Base-by-base conservation (phyloP, 2,113 vertebrate species). In the Bos taurus region DNA sequence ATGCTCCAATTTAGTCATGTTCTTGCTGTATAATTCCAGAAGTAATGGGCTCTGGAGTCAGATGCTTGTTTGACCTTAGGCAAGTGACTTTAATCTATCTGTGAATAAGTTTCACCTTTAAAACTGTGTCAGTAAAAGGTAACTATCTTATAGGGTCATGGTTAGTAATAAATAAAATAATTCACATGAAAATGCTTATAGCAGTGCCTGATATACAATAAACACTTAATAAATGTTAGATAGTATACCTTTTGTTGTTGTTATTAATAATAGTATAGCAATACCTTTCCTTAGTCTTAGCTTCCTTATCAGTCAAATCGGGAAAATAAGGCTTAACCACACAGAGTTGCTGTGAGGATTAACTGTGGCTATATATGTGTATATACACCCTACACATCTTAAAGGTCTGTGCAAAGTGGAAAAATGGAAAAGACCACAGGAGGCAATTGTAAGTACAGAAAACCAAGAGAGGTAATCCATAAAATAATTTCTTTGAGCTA, bases 401-500 rank as follows among this genome's bases (percentile, higher is more conserved):
- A 97, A 96, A 93, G n/a, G 40, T 95, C 67, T 81, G 30, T 54
- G 48, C 50, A 84, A 94, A 94, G 78, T 86, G 7, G 23, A 74
- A 60, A 93, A 96, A 85, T 56, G 17, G 81, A 96, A 97, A 94
- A 33, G 78, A 85, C 88, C 40, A 91, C 57, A 90, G 40, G 19
- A 93, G 78, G 95, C 85, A 93, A 94, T 60, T 56, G 33, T 17
- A 93, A 92, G 74, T 50, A 94, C 21, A 97, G 91, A 88, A 87
- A 92, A 85, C 36, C 85, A 96, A 96, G 81, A 82, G 60, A 92
- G 40, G 84, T 67, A 85, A 96, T 92, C 56, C 64, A 92, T n/a
- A 91, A 92, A 96, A 94, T 89, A 97, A 71, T 88, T 90, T 96
- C 17, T 93, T 86, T 80, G 54, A 12, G 33, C 59, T 91, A 91